Percentiles rank a stretch among this genome's conserved stretches.
Evolutionary conservation across 23 tunicate genomes (phyloP).

Genomic region (Phallusia fumigata): DNA sequence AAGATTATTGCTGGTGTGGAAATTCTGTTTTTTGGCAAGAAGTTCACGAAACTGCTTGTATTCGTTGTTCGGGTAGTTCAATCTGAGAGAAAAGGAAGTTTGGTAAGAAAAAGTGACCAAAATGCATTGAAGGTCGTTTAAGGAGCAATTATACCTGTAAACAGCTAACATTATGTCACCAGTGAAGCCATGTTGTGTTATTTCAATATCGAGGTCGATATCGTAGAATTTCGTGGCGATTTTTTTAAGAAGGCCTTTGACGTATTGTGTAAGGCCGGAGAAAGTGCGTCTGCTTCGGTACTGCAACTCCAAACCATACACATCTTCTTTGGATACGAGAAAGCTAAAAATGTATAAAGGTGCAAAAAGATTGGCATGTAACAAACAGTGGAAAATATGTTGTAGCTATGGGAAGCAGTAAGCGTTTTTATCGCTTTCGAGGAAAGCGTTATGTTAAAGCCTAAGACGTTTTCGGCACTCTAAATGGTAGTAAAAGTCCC

Average conservation of each 20-base stretch:
- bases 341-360: conserved; percentile 12
- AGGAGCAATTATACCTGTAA: conserved; percentile 13
- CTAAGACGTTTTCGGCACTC: no score
- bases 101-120: neutral
- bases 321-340: conserved; percentile 33
- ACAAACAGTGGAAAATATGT: no score
- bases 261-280: conserved; percentile 25
- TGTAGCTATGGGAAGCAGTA: no score
- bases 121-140: neutral
- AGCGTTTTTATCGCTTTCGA: no score
- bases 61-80: conserved; percentile 30
- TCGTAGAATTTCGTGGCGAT: conserved; percentile 28
- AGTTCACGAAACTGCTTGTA: conserved; percentile 26
- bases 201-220: conserved; percentile 18
- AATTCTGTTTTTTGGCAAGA: conserved; percentile 16
- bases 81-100: neutral
- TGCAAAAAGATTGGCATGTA: neutral
- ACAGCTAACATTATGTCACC: conserved; percentile 35
- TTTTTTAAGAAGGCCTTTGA: conserved; percentile 31
- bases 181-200: conserved; percentile 41
- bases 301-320: conserved; percentile 28
- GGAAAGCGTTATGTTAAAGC: no score
- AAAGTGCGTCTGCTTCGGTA: conserved; percentile 38
- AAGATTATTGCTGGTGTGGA: conserved; percentile 19
- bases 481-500: no score